Evolutionary conservation across 2,888 invertebrate genomes (phyloP).

Genomic region (Eupithecia tripunctaria): DNA sequence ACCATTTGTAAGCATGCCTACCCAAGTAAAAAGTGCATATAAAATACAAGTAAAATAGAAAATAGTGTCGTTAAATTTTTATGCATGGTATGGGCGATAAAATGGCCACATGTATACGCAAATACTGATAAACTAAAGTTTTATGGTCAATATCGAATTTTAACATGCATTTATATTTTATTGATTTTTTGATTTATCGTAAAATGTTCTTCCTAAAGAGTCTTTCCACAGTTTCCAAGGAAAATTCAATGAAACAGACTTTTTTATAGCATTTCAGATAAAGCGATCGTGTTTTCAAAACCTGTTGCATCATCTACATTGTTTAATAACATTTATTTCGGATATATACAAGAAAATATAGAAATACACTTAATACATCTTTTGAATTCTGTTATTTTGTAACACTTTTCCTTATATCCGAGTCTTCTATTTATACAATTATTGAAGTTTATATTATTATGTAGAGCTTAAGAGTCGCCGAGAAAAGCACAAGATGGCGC

Average conservation of each 20-base stretch:
- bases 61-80: background rate
- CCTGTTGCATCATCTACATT: too few relatives aligned
- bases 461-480: too few relatives aligned
- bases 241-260: background rate
- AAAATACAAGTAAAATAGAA: background rate
- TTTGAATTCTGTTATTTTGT: background rate
- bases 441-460: background rate
- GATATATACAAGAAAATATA: background rate
- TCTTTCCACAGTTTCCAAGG: background rate
- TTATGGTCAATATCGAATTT: constrained; percentile 1
- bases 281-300: too few relatives aligned
- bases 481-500: background rate
- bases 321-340: background rate
- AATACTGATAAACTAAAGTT: background rate
- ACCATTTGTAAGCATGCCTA: background rate
- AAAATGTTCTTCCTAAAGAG: background rate
- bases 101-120: background rate
- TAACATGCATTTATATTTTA: background rate
- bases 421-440: background rate
- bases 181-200: background rate
- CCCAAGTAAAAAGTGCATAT: background rate
- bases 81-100: background rate
- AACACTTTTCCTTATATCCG: too few relatives aligned
- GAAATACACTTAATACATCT: background rate
- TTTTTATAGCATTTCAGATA: too few relatives aligned